Conservation (phyloP, 2,113 vertebrate species). For the Pseudonaja textilis region DNA sequence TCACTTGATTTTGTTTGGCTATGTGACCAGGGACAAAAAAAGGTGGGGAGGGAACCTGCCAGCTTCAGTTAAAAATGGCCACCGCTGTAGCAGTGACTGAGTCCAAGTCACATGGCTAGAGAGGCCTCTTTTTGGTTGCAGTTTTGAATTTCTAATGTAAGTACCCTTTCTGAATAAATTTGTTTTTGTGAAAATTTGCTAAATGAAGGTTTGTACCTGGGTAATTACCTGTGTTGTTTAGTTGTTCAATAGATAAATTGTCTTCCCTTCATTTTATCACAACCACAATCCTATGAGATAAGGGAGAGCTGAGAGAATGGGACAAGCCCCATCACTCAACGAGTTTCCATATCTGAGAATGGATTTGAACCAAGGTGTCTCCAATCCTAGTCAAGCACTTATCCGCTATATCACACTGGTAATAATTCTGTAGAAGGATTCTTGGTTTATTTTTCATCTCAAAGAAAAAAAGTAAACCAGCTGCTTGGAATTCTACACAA, state of each 20-base stretch:
- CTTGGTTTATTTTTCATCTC: background rate
- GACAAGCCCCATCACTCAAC: background rate
- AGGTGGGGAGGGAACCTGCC: too few relatives aligned
- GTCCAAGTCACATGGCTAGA: too few relatives aligned
- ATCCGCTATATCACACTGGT: background rate
- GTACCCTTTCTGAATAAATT: too few relatives aligned
- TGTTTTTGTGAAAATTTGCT: too few relatives aligned
- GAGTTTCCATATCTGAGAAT: background rate
- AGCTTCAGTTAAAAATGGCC: too few relatives aligned
- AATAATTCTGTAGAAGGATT: background rate
- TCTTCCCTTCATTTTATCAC: background rate
- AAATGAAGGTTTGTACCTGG: too few relatives aligned
- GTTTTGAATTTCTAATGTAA: too few relatives aligned
- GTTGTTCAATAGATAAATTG: background rate
- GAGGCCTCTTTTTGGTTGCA: too few relatives aligned
- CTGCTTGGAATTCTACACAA: background rate
- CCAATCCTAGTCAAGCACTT: background rate
- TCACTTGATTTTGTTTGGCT: too few relatives aligned
- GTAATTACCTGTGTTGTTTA: background rate
- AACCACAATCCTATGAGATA: background rate
- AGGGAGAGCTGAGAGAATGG: background rate
- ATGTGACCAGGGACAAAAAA: too few relatives aligned
- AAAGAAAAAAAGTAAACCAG: background rate
- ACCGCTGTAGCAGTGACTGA: too few relatives aligned
- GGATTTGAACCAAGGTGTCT: background rate